Evolutionary conservation across 2,888 invertebrate genomes (phyloP).

Genomic region (Cosmopolites sordidus): DNA sequence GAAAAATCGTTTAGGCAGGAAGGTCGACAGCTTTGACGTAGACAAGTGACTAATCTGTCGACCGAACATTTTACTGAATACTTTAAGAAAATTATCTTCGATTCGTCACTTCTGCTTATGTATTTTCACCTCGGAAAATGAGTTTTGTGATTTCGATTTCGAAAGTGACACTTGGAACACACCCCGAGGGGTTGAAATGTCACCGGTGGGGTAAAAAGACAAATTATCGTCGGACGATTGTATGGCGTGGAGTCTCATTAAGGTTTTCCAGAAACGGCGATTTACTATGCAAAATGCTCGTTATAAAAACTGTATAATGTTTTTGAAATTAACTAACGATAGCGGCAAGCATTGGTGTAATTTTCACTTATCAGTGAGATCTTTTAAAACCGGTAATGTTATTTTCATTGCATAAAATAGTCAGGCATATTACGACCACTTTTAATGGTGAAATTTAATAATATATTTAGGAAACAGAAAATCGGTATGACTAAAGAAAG

Average conservation of each 20-base stretch:
- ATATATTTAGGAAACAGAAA: no score
- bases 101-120: slow-evolving; percentile 21
- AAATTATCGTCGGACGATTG: slow-evolving; percentile 7
- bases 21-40: slow-evolving; percentile 33
- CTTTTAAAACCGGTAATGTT: no score
- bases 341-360: no score
- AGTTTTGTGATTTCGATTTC: slow-evolving; percentile 22
- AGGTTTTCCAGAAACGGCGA: background rate
- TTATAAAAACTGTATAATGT: no score
- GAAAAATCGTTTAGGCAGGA: slow-evolving; percentile 23
- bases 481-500: no score
- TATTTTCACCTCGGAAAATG: slow-evolving; percentile 23
- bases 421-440: no score
- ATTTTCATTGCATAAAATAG: no score
- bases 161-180: slow-evolving; percentile 18
- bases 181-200: slow-evolving; percentile 17
- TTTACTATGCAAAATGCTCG: no score
- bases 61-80: slow-evolving; percentile 22
- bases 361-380: no score
- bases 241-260: slow-evolving; percentile 2
- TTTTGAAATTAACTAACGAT: no score
- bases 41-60: slow-evolving; percentile 34
- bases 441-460: no score
- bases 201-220: slow-evolving; percentile 8
- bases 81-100: slow-evolving; percentile 17